A percentile compares a stretch with the other conserved stretches of the same genome.
Conservation (phyloP, 2,797 vertebrate species). For the Hapalemur alaotrensis region DNA sequence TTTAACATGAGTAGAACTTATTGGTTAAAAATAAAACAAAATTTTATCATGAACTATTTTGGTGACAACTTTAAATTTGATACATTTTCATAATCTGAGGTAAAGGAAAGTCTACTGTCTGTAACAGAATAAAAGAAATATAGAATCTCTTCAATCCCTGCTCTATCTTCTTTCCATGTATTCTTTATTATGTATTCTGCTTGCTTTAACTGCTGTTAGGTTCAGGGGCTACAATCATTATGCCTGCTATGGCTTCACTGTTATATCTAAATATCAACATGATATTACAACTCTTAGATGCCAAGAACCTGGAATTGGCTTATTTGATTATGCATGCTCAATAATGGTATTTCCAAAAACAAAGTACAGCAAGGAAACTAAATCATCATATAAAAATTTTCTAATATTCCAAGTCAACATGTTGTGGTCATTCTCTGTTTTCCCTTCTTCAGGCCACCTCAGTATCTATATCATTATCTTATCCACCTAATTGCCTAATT, state of each 20-base stretch:
- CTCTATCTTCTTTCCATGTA: neutral
- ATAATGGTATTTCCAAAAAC: neutral
- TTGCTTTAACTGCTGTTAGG: neutral
- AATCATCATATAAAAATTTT: neutral
- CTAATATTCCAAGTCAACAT: neutral
- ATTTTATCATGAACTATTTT: neutral
- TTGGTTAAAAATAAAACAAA: slow-evolving; percentile 1
- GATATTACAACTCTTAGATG: neutral
- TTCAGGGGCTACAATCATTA: neutral
- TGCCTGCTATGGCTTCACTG: neutral
- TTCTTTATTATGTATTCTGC: neutral
- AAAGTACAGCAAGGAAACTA: neutral
- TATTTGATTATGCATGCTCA: neutral
- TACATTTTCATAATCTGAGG: neutral
- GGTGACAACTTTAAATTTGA: neutral
- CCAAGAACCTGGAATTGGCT: neutral
- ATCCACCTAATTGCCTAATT: neutral
- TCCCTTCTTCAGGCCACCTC: neutral
- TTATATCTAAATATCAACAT: neutral
- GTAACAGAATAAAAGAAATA: neutral
- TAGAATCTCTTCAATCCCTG: neutral
- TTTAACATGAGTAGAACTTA: neutral
- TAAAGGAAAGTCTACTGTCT: neutral
- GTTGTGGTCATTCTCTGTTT: neutral
- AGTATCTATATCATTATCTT: neutral